Conservation (phyloP, 2,888 invertebrate species). For the Lasioglossum zephyrum region DNA sequence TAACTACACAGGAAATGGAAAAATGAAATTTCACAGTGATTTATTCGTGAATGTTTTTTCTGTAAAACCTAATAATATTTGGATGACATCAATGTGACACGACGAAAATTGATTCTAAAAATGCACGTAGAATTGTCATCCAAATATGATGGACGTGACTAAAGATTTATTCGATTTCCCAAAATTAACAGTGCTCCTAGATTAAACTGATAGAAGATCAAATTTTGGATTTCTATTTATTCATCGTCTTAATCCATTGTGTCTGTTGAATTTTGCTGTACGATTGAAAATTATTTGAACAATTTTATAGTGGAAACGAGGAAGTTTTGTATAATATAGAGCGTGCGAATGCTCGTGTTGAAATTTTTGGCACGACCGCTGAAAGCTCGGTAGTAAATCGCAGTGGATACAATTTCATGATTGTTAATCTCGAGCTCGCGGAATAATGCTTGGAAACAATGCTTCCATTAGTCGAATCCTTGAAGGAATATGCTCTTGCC, state of each 20-base stretch:
- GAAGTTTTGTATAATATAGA: neutral
- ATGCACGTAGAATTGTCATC: neutral
- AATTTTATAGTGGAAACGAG: neutral
- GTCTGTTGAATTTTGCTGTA: neutral
- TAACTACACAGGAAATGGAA: too few relatives aligned
- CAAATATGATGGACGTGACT: neutral
- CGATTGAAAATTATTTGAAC: slow-evolving; percentile 1
- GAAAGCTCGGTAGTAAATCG: neutral
- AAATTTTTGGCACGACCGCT: neutral
- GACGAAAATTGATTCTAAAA: neutral
- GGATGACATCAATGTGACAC: neutral
- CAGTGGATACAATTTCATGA: neutral
- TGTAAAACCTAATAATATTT: too few relatives aligned
- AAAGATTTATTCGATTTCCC: neutral
- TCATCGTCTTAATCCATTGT: neutral
- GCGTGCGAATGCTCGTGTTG: neutral
- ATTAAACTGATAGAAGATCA: neutral
- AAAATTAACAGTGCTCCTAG: neutral
- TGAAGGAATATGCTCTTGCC: neutral
- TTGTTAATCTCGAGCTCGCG: neutral
- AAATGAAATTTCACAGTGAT: neutral
- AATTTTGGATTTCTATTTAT: neutral
- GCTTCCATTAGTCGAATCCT: neutral
- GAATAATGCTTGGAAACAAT: neutral
- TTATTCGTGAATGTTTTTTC: neutral